Conservation (phyloP, 1,140 invertebrate species). For the Mesaphorura yosii region DNA sequence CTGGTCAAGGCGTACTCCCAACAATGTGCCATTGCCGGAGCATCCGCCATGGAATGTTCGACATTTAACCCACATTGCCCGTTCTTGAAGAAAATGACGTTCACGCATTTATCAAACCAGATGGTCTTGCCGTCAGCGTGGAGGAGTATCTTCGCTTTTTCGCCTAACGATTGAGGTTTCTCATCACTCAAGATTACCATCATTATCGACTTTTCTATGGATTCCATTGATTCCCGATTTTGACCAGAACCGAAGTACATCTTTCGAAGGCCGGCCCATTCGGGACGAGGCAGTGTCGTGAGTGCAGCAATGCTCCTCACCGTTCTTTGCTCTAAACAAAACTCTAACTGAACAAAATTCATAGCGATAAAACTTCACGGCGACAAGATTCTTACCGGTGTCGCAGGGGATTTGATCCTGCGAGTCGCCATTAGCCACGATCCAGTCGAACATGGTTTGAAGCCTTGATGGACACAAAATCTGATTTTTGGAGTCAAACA, state of each 20-base stretch:
- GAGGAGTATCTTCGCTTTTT: slow-evolving; percentile 38
- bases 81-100: slow-evolving; percentile 39
- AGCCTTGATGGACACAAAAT: slow-evolving; percentile 36
- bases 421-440: slow-evolving; percentile 39
- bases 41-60: slow-evolving; percentile 43
- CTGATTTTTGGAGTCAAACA: slow-evolving; percentile 39
- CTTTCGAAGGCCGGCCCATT: slow-evolving; percentile 39
- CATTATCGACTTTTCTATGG: slow-evolving; percentile 39
- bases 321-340: slow-evolving; percentile 33
- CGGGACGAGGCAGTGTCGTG: slow-evolving; percentile 38
- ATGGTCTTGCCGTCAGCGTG: slow-evolving; percentile 39
- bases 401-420: too few species aligned
- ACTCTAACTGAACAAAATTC: neutral
- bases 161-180: slow-evolving; percentile 34
- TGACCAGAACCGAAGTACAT: slow-evolving; percentile 38
- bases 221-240: slow-evolving; percentile 39
- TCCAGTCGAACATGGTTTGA: slow-evolving; percentile 40
- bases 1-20: slow-evolving; percentile 42
- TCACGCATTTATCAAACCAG: slow-evolving; percentile 43
- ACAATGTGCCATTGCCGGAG: slow-evolving; percentile 46
- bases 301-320: slow-evolving; percentile 38
- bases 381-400: neutral
- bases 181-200: slow-evolving; percentile 38
- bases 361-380: too few species aligned
- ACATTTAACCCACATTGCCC: slow-evolving; percentile 45